These are phyloP conservation scores for Laterallus jamaicensis DNA, from an alignment of 2,113 vertebrate species.

Conservation along the genomic window DNA sequence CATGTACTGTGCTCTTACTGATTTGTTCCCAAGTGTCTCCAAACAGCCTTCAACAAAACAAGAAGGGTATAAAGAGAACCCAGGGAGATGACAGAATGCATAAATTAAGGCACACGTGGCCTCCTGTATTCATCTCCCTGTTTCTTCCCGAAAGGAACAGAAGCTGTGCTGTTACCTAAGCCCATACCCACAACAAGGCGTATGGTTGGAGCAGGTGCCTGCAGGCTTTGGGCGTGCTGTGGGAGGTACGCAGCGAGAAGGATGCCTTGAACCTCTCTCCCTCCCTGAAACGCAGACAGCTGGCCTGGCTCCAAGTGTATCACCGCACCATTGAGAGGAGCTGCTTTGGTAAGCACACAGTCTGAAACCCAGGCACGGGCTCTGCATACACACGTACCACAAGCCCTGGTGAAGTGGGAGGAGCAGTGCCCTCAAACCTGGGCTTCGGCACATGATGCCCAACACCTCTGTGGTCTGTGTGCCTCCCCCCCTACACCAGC, in stretches of 20 bases:
- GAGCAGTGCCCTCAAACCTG: not conserved
- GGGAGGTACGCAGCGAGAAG: not conserved
- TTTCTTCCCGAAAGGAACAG: not conserved
- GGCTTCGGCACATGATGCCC: not conserved
- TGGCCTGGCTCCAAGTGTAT: not conserved
- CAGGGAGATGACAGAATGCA: conserved; percentile 3
- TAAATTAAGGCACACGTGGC: not conserved
- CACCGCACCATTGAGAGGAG: not conserved
- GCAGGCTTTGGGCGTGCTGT: not conserved
- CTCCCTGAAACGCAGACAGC: not conserved
- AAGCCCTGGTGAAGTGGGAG: fast-evolving
- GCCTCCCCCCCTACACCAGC: not conserved
- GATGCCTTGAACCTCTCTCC: not conserved
- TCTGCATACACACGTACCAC: fast-evolving
- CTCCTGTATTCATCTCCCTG: not conserved
- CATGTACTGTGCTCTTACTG: not conserved
- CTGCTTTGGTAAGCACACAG: fast-evolving
- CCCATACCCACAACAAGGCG: not conserved
- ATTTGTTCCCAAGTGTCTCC: conserved; percentile 4
- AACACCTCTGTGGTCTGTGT: not conserved
- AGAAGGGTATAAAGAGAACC: not conserved
- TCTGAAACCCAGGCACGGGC: fast-evolving
- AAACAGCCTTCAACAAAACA: not conserved
- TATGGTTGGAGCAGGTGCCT: not conserved
- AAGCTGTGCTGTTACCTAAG: not conserved